Base-by-base conservation (phyloP, 1,140 invertebrate genomes). In the Trachelipus rathkii region DNA sequence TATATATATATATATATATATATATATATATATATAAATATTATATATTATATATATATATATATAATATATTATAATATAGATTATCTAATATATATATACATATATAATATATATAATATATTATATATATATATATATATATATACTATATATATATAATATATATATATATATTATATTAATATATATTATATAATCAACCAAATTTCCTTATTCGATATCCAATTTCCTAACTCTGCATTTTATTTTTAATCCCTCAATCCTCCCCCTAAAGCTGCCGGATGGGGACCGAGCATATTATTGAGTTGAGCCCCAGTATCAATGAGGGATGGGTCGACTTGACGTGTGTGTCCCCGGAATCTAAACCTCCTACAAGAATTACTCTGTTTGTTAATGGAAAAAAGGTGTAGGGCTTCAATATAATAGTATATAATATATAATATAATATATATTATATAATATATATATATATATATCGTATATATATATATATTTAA, bases 301-400 rank as follows among this genome's bases (percentile, higher is more conserved):
- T 79, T 43, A 50, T 44, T 13, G 78, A 5, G 74, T 73, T 9
- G 0, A 74, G 10, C 50, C 21, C n/a, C 71, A 76, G 71, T 79
- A 79, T 74, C 72, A 53, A 70, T 19, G 71, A 74, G 73, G 33
- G 78, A 79, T 43, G 60, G 46, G 78, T 79, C 23, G 75, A 79
- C 71, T 60, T 79, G 11, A 74, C 71, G 19, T 79, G 78, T 44
- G 46, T 72, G 24, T 72, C 78, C 9, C 71, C 72, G 33, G 71
- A 46, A 33, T 76, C 78, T n/a, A 75, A 68, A 11, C 78, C 78
- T 0, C 44, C 78, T 15, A 46, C 78, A n/a, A 45, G 53, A 71
- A 73, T 79, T 71, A 68, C 71, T n/a, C 74, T 79, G 45, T 73
- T 67, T 44, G 66, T 79, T 71, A 79, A 79, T 71, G 44, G 50